phyloP scores from a whole-genome alignment of 2,888 invertebrate species.

The Perizoma affinitatum region DNA sequence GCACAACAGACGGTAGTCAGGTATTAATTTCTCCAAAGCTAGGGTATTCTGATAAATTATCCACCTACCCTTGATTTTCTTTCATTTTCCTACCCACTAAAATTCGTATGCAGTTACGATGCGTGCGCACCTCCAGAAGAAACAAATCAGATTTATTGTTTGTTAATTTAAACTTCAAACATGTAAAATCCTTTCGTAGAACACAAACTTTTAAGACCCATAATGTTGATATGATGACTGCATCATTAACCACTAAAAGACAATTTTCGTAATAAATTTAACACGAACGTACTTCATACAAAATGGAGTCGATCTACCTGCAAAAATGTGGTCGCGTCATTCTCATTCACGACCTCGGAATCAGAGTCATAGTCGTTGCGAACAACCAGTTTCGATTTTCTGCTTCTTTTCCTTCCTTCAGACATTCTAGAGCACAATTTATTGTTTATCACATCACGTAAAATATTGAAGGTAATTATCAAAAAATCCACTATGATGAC shows the following conservation, averaged over 20 bases:
- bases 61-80: conserved; percentile 22
- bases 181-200: not conserved
- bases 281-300: conserved; percentile 10
- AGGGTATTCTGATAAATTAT: conserved; percentile 5
- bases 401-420: conserved; percentile 25
- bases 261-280: not conserved
- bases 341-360: conserved; percentile 18
- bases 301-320: conserved; percentile 39
- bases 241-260: not conserved
- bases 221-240: not conserved
- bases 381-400: conserved; percentile 34
- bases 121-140: conserved; percentile 11
- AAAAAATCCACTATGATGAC: not conserved
- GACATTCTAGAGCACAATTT: conserved; percentile 25
- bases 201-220: not conserved
- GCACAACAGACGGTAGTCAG: too few species aligned
- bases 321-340: conserved; percentile 22
- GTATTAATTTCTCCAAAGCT: not conserved
- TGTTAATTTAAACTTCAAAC: not conserved
- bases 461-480: conserved; percentile 1
- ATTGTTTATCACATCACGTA: conserved; percentile 6
- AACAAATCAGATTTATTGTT: not conserved
- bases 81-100: conserved; percentile 18
- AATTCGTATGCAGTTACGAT: conserved; percentile 1
- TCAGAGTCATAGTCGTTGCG: conserved; percentile 20